These are phyloP conservation scores for Zapus hudsonius DNA, from an alignment of 2,113 vertebrate species.

Conservation along the genomic window DNA sequence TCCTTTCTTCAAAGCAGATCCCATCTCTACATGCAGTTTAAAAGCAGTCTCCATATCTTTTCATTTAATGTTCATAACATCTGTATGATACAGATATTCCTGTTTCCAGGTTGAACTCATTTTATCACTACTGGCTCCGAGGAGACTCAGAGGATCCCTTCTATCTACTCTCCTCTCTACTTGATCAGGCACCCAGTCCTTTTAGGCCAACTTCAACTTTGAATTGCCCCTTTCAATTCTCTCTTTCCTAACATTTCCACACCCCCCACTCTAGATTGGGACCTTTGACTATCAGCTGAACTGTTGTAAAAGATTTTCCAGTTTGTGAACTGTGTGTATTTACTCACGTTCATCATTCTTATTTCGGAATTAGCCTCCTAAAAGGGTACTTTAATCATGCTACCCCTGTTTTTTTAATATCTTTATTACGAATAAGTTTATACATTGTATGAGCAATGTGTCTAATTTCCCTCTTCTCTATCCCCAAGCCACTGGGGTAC, in stretches of 20 bases:
- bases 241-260: neutral
- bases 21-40: neutral
- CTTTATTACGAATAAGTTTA: no score
- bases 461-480: no score
- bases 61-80: neutral
- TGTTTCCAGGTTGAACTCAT: neutral
- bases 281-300: neutral
- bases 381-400: neutral
- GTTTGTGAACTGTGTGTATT: neutral
- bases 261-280: neutral
- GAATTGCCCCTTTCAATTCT: neutral
- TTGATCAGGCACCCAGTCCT: neutral
- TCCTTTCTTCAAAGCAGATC: neutral
- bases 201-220: neutral
- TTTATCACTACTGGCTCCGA: neutral
- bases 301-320: neutral
- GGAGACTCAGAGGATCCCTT: neutral
- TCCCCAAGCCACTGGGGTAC: no score
- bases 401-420: neutral
- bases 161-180: neutral
- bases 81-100: neutral
- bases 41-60: neutral
- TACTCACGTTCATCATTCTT: neutral
- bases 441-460: no score
- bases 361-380: conserved; percentile 25